These are phyloP conservation scores for Rhodeus uyekii DNA, from an alignment of 2,797 vertebrate genomes.

Conservation along the genomic window DNA sequence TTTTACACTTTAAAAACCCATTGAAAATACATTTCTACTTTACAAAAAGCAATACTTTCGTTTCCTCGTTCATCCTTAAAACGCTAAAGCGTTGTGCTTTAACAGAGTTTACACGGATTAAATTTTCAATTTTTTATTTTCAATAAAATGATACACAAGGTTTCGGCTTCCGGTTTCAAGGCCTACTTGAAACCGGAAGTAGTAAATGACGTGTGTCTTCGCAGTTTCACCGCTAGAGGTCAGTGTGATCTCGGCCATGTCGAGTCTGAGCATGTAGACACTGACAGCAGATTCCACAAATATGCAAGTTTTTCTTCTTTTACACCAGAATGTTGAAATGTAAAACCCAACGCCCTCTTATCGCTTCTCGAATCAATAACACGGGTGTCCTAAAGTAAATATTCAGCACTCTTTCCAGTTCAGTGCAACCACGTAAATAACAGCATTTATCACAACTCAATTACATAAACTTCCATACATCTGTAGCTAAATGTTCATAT, in stretches of 20 bases:
- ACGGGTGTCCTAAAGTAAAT: not conserved
- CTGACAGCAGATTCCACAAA: not conserved
- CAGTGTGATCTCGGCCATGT: slow-evolving; percentile 12
- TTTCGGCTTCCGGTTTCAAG: no score
- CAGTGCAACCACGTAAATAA: not conserved
- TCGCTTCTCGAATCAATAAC: not conserved
- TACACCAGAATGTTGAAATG: not conserved
- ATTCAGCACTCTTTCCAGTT: not conserved
- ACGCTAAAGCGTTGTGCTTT: not conserved
- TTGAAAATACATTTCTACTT: not conserved
- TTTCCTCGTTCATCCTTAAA: not conserved
- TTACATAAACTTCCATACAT: not conserved
- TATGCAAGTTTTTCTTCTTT: not conserved
- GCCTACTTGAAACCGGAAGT: not conserved
- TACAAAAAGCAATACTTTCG: not conserved
- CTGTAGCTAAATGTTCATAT: not conserved
- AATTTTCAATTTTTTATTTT: not conserved
- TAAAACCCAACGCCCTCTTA: not conserved
- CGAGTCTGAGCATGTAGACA: not conserved
- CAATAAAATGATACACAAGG: not conserved
- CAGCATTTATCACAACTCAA: not conserved
- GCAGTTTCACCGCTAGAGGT: slow-evolving; percentile 37
- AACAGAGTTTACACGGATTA: no score
- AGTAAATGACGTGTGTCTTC: not conserved
- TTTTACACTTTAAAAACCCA: not conserved